phyloP scores from a whole-genome alignment of 2,797 vertebrate species.

The Ciconia nigra region DNA sequence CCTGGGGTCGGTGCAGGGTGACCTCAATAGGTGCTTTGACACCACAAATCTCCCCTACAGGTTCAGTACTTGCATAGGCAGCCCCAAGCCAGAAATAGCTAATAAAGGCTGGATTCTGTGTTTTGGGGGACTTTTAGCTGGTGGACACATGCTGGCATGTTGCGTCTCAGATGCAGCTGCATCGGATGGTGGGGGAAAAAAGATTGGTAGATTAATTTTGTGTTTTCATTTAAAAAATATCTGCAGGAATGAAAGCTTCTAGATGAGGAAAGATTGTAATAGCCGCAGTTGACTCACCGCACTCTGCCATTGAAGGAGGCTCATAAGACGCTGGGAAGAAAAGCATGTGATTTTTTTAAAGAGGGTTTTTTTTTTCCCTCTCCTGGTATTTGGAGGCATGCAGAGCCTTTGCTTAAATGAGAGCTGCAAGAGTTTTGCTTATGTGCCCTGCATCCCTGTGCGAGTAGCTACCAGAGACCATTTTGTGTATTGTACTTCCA shows the following conservation, averaged over 20 bases:
- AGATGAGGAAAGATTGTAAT: background rate
- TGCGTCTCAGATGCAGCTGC: background rate
- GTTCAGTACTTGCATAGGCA: background rate
- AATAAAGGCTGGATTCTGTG: background rate
- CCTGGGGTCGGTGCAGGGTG: fast-evolving
- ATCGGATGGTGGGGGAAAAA: background rate
- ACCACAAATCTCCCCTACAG: fast-evolving
- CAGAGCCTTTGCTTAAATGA: background rate
- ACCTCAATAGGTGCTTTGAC: background rate
- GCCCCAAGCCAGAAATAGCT: background rate
- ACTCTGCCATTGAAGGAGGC: background rate
- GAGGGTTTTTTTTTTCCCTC: background rate
- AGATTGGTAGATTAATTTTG: background rate
- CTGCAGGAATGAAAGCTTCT: background rate
- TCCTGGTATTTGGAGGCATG: background rate
- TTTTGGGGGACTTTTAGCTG: background rate
- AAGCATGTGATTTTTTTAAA: background rate
- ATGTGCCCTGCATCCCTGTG: background rate
- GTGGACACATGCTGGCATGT: fast-evolving
- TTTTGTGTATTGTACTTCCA: background rate
- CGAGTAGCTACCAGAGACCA: background rate
- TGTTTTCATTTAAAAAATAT: background rate
- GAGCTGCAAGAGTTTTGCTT: background rate
- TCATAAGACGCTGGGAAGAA: background rate
- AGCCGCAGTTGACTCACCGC: background rate